Percentiles rank a stretch among this genome's conserved stretches.
Conservation (phyloP, 1,140 invertebrate species). For the Chrysopa pallens region DNA sequence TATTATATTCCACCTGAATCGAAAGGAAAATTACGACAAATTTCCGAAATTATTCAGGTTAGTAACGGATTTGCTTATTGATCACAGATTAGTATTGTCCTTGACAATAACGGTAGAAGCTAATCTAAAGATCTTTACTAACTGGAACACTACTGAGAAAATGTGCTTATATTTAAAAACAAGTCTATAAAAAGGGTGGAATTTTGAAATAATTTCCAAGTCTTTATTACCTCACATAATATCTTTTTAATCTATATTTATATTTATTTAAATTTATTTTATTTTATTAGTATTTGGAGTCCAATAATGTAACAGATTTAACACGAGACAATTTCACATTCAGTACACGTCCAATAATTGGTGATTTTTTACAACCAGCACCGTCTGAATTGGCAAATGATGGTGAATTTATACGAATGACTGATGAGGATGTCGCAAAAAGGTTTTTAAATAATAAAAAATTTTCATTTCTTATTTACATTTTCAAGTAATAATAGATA, state of each 20-base stretch:
- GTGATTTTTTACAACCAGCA: constrained; percentile 66
- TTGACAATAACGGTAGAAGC: too few species aligned
- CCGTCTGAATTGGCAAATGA: constrained; percentile 31
- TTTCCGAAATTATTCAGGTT: constrained; percentile 54
- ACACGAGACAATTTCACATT: constrained; percentile 82
- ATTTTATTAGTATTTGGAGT: constrained; percentile 51
- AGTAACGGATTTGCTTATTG: too few species aligned
- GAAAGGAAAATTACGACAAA: constrained; percentile 55
- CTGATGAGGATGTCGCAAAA: constrained; percentile 40
- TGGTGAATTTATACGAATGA: constrained; percentile 35
- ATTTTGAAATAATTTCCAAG: too few species aligned
- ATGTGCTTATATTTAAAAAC: too few species aligned
- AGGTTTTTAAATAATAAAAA: constrained; percentile 18
- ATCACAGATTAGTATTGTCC: too few species aligned
- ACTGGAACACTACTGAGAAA: too few species aligned
- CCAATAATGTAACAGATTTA: constrained; percentile 54
- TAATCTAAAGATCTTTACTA: too few species aligned
- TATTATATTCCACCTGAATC: constrained; percentile 71
- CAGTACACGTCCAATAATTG: constrained; percentile 69
- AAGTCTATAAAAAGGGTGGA: too few species aligned
- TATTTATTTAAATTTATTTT: constrained; percentile 3
- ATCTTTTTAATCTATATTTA: neutral
- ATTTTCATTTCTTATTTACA: neutral
- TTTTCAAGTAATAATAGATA: too few species aligned
- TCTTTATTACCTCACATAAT: neutral